Percentiles rank a stretch among this genome's conserved stretches.
Conservation (phyloP, 2,888 invertebrate genomes). For the Synergus gifuensis region DNA sequence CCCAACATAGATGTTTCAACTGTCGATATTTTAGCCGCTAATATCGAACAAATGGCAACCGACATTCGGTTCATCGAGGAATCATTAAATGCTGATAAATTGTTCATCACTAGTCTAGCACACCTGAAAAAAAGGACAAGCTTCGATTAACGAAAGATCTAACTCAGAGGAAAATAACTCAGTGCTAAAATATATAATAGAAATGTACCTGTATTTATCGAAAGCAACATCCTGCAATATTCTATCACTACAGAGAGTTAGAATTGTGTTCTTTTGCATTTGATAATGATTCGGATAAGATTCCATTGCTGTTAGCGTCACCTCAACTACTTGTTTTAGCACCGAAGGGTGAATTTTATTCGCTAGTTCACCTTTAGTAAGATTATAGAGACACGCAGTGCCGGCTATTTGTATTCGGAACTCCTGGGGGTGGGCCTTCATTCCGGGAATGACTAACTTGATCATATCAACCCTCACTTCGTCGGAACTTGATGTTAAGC, state of each 20-base stretch:
- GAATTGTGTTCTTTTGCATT: slow-evolving; percentile 85
- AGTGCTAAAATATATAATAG: not conserved
- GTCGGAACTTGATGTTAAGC: slow-evolving; percentile 78
- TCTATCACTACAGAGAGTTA: slow-evolving; percentile 87
- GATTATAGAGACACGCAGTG: slow-evolving; percentile 87
- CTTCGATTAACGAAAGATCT: not conserved
- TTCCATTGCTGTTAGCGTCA: slow-evolving; percentile 85
- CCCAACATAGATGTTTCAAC: slow-evolving; percentile 84
- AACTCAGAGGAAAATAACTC: not conserved
- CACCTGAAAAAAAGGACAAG: slow-evolving; percentile 77
- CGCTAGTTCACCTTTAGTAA: slow-evolving; percentile 83
- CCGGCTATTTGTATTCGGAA: slow-evolving; percentile 87
- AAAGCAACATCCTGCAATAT: slow-evolving; percentile 86
- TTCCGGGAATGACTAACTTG: slow-evolving; percentile 80
- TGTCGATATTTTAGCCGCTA: slow-evolving; percentile 83
- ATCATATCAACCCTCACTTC: slow-evolving; percentile 83
- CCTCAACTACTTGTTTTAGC: slow-evolving; percentile 82
- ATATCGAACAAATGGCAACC: slow-evolving; percentile 88
- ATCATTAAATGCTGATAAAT: slow-evolving; percentile 84
- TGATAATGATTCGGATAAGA: slow-evolving; percentile 83
- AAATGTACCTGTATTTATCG: slow-evolving; percentile 79
- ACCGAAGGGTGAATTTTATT: slow-evolving; percentile 82
- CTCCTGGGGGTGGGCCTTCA: slow-evolving; percentile 79
- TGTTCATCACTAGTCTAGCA: slow-evolving; percentile 85
- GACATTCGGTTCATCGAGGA: slow-evolving; percentile 87